Evolutionary conservation across 2,113 vertebrate species (phyloP).

Genomic region (Bubalus kerabau): DNA sequence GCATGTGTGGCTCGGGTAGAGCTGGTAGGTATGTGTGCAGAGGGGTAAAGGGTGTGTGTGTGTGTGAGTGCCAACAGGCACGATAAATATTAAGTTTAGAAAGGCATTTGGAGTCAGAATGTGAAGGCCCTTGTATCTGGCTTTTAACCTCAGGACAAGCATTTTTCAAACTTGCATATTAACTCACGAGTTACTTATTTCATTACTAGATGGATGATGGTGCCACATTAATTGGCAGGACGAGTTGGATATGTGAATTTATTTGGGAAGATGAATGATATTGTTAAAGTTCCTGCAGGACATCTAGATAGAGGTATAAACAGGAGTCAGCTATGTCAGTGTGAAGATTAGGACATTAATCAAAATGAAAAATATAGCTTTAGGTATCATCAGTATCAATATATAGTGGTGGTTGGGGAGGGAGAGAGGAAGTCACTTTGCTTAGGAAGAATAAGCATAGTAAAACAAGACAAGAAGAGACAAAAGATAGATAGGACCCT

Average conservation of each 20-base stretch:
- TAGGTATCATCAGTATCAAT: background rate
- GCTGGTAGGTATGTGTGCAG: background rate
- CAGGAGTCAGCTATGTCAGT: background rate
- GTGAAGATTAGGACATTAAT: background rate
- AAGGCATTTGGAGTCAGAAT: background rate
- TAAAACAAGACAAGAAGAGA: background rate
- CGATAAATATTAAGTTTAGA: background rate
- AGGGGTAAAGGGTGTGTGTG: background rate
- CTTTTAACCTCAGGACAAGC: background rate
- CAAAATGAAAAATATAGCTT: slow-evolving; percentile 13
- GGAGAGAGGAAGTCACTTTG: background rate
- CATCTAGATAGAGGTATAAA: background rate
- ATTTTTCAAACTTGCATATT: slow-evolving; percentile 27
- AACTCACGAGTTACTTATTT: background rate
- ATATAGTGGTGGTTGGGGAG: background rate
- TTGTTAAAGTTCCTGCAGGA: background rate
- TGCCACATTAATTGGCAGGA: background rate
- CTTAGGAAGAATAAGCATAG: background rate
- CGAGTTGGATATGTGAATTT: background rate
- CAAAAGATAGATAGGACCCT: background rate
- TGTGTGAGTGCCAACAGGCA: background rate
- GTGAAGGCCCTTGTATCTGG: background rate
- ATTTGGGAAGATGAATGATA: slow-evolving; percentile 21
- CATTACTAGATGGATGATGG: background rate
- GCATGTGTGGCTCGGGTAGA: background rate